A percentile compares a stretch with the other conserved stretches of the same genome.
These are phyloP conservation scores for Scaptomyza polygonia DNA, from an alignment of 2,888 invertebrate genomes.

Conservation along the genomic window DNA sequence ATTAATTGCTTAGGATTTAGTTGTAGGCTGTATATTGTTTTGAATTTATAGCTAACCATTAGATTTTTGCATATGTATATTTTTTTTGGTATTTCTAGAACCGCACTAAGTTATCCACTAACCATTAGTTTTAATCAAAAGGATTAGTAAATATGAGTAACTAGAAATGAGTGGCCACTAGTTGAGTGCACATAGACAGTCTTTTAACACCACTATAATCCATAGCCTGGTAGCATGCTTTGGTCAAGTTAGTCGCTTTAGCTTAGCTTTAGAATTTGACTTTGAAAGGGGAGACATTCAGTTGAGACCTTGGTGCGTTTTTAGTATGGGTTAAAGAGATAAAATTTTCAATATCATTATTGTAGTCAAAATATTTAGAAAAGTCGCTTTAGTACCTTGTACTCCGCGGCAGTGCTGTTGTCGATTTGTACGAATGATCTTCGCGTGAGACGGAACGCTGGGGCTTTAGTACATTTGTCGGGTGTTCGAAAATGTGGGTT, in stretches of 20 bases:
- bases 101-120: constrained; percentile 39
- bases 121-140: constrained; percentile 42
- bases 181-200: constrained; percentile 56
- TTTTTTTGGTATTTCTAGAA: constrained; percentile 5
- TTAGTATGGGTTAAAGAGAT: constrained; percentile 16
- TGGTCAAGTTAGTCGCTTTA: constrained; percentile 54
- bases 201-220: constrained; percentile 48
- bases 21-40: neutral
- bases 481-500: constrained; percentile 82
- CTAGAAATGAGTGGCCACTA: constrained; percentile 37
- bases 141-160: constrained; percentile 37
- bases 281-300: constrained; percentile 26
- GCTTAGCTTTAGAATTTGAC: constrained; percentile 42
- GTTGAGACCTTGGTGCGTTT: constrained; percentile 42
- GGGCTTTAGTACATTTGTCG: constrained; percentile 75
- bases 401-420: constrained; percentile 65
- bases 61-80: neutral
- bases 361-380: neutral
- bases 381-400: constrained; percentile 81
- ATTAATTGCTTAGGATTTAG: constrained; percentile 6
- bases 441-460: constrained; percentile 76
- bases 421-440: constrained; percentile 76
- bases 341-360: constrained; percentile 16
- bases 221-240: constrained; percentile 42
- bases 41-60: neutral